phyloP scores from a whole-genome alignment of 2,797 vertebrate genomes.

The Gymnoscopelus microlampas region DNA sequence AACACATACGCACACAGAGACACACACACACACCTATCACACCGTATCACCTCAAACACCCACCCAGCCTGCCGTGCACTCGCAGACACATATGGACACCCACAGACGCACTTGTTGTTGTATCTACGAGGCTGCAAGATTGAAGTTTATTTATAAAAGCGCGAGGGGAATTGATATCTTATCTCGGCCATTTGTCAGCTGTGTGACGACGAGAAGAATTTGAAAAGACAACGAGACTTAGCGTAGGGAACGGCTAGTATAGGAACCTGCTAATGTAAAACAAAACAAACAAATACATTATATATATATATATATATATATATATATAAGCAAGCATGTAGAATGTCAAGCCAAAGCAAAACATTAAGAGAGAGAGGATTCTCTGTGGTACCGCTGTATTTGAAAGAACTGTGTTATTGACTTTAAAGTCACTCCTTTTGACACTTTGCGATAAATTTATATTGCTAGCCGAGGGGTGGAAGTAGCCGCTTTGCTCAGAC shows the following conservation, averaged over 20 bases:
- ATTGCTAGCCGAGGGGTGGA: conserved; percentile 28
- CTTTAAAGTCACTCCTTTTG: conserved; percentile 9
- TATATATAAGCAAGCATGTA: conserved; percentile 16
- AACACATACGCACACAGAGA: neutral
- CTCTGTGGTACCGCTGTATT: conserved; percentile 17
- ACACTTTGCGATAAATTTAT: conserved; percentile 52
- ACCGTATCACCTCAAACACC: conserved; percentile 5
- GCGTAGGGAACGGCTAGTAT: conserved; percentile 71
- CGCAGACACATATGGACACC: conserved; percentile 10
- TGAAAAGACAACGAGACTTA: conserved; percentile 83
- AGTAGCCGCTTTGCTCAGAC: conserved; percentile 32
- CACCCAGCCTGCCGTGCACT: neutral
- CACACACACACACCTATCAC: neutral
- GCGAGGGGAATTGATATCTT: conserved; percentile 81
- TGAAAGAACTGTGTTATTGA: conserved; percentile 46
- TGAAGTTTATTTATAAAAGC: conserved; percentile 84
- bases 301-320: conserved; percentile 19
- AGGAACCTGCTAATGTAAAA: conserved; percentile 31
- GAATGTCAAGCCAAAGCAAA: neutral
- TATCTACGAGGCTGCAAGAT: conserved; percentile 61
- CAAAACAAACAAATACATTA: conserved; percentile 8
- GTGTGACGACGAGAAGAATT: conserved; percentile 79
- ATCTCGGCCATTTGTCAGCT: conserved; percentile 83
- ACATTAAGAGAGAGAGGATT: neutral
- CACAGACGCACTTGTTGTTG: conserved; percentile 26